phyloP scores from a whole-genome alignment of 2,113 vertebrate species.

The Caranx melampygus region DNA sequence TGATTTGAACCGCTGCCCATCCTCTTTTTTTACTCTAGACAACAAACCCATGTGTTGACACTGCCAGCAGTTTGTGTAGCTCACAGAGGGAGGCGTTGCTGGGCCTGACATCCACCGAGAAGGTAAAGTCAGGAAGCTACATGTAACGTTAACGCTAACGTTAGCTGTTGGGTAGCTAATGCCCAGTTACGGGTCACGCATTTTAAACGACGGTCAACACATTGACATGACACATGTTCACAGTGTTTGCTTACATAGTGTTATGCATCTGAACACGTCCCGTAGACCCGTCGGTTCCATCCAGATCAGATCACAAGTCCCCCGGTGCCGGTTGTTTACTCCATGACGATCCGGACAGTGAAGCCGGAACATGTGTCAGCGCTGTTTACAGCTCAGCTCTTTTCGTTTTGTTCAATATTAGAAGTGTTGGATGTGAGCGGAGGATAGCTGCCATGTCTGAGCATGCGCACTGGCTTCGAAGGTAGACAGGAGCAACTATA shows the following conservation, averaged over 20 bases:
- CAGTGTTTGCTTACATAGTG: slow-evolving; percentile 35
- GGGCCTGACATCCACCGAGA: background rate
- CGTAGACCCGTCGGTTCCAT: slow-evolving; percentile 57
- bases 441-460: slow-evolving; percentile 49
- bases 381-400: background rate
- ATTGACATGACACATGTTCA: background rate
- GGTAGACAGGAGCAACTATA: background rate
- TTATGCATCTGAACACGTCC: slow-evolving; percentile 60
- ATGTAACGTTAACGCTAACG: background rate
- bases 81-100: background rate
- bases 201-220: background rate
- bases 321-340: background rate
- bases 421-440: background rate
- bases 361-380: background rate
- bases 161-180: background rate
- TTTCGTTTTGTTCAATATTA: background rate
- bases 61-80: slow-evolving; percentile 15
- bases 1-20: background rate
- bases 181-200: background rate
- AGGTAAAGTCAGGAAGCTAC: background rate
- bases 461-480: slow-evolving; percentile 39
- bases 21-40: background rate
- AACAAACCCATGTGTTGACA: slow-evolving; percentile 3
- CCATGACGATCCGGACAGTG: background rate
- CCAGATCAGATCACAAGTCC: slow-evolving; percentile 5